These are phyloP conservation scores for Emmelina monodactyla DNA, from an alignment of 2,888 invertebrate genomes.

Conservation along the genomic window DNA sequence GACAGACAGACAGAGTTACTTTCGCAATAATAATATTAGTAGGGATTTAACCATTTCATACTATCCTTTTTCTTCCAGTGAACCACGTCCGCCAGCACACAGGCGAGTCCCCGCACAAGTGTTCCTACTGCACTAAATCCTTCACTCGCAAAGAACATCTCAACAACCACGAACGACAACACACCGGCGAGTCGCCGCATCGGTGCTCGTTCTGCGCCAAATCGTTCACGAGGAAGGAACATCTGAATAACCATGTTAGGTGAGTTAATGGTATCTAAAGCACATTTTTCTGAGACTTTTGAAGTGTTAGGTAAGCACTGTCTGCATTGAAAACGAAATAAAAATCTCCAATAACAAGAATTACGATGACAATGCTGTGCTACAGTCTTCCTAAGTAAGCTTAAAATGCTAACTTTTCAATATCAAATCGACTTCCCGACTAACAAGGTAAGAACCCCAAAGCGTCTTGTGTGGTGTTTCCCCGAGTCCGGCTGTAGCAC, in stretches of 20 bases:
- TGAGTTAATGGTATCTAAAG: conserved; percentile 21
- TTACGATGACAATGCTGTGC: neutral
- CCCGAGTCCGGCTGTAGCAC: no score
- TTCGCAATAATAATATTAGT: no score
- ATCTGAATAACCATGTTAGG: conserved; percentile 84
- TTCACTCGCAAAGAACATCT: conserved; percentile 84
- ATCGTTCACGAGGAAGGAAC: conserved; percentile 86
- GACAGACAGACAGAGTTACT: no score
- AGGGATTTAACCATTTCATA: no score
- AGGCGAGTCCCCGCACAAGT: conserved; percentile 80
- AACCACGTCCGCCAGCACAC: conserved; percentile 78
- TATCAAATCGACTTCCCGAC: no score
- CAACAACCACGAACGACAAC: conserved; percentile 86
- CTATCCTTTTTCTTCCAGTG: conserved; percentile 36
- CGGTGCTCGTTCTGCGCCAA: conserved; percentile 86
- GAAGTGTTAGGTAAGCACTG: no score
- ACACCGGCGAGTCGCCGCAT: conserved; percentile 88
- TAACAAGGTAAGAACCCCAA: neutral
- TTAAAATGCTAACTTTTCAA: no score
- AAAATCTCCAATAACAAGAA: no score
- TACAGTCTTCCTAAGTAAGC: neutral
- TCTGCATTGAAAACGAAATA: no score
- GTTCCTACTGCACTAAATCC: conserved; percentile 79
- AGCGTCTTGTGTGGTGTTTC: neutral
- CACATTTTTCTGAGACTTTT: no score